Percentiles rank a stretch among this genome's conserved stretches.
These are phyloP conservation scores for Oeneis ivallda DNA, from an alignment of 2,888 invertebrate genomes.

Conservation along the genomic window DNA sequence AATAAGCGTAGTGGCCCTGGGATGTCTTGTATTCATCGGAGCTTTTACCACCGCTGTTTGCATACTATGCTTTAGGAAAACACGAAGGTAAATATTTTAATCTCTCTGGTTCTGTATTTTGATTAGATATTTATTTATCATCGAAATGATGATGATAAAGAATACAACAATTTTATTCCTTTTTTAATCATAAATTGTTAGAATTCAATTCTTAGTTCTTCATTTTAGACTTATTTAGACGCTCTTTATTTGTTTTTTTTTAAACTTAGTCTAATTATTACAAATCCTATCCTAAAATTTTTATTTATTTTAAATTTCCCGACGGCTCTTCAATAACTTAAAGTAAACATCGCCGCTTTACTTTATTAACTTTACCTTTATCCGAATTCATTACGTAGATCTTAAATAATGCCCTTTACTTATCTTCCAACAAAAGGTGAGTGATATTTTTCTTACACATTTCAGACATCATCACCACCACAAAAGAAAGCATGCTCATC, in stretches of 20 bases:
- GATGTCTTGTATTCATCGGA: slow-evolving; percentile 90
- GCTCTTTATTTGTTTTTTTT: background rate
- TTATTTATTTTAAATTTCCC: background rate
- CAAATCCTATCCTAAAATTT: background rate
- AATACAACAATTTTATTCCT: no score
- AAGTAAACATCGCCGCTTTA: background rate
- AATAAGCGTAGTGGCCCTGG: slow-evolving; percentile 89
- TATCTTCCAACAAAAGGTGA: slow-evolving; percentile 46
- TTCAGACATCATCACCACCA: slow-evolving; percentile 72
- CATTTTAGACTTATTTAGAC: background rate
- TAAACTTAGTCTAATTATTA: background rate
- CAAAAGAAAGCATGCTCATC: slow-evolving; percentile 70
- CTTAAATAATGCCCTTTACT: background rate
- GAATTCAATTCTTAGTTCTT: no score
- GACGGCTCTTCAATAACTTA: background rate
- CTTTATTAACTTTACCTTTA: background rate
- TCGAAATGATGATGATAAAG: background rate
- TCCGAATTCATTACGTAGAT: background rate
- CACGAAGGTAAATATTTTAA: slow-evolving; percentile 73
- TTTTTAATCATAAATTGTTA: no score
- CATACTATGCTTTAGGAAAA: slow-evolving; percentile 86
- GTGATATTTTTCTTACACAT: slow-evolving; percentile 57
- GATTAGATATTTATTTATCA: background rate
- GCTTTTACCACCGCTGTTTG: slow-evolving; percentile 90
- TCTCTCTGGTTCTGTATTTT: background rate